These are phyloP conservation scores for Cheilinus undulatus DNA, from an alignment of 2,113 vertebrate genomes.

Conservation along the genomic window DNA sequence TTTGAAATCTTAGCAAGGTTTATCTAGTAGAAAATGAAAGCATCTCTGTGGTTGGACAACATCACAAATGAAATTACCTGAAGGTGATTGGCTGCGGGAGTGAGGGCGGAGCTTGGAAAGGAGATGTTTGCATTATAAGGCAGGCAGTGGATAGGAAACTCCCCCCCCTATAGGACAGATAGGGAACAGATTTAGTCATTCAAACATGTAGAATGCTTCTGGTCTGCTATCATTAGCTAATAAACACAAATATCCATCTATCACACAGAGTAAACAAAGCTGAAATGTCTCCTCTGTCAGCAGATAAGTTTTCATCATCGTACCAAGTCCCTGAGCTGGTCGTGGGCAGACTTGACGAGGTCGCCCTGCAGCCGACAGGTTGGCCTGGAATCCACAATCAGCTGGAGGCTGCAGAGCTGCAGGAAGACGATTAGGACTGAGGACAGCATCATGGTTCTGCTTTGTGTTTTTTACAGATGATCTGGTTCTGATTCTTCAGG, in stretches of 20 bases:
- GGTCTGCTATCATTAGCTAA: not conserved
- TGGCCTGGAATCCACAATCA: constrained; percentile 35
- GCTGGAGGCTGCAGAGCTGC: constrained; percentile 53
- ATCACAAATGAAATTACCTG: constrained; percentile 44
- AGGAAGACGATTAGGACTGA: constrained; percentile 29
- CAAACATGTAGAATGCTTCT: not conserved
- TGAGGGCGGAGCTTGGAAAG: constrained; percentile 38
- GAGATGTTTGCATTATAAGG: constrained; percentile 26
- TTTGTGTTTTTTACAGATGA: not conserved
- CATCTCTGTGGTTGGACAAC: constrained; percentile 19
- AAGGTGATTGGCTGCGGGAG: not conserved
- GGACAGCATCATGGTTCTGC: constrained; percentile 9
- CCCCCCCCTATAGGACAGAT: constrained; percentile 25
- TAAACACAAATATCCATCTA: not conserved
- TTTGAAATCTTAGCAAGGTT: not conserved
- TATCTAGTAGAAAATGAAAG: not conserved
- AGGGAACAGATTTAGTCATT: not conserved
- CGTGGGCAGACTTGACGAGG: not conserved
- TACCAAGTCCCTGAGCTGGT: constrained; percentile 54
- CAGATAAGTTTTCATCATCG: not conserved
- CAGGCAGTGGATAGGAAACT: constrained; percentile 33
- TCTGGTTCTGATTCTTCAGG: constrained; percentile 5
- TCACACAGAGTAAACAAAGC: not conserved
- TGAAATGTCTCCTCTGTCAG: not conserved
- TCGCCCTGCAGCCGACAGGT: constrained; percentile 26